Base-by-base conservation (phyloP, 2,888 invertebrate species). In the Drosophila formosana region DNA sequence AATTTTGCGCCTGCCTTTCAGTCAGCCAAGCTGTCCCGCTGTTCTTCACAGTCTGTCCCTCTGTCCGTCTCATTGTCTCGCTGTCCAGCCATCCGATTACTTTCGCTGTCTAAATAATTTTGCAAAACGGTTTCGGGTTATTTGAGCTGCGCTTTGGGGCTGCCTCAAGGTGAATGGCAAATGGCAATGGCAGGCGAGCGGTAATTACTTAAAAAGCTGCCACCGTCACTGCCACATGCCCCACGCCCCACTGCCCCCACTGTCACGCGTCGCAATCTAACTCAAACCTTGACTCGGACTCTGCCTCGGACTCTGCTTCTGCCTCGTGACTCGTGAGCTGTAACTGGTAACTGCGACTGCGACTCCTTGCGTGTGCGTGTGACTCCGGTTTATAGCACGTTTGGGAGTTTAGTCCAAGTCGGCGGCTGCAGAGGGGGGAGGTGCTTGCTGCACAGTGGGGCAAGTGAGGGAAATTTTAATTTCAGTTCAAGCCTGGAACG, bases 51-150 rank as follows among this genome's bases (percentile, higher is more conserved):
- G 56, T 37, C 60, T 32, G 32, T 46, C 39, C 50, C 7, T 50
- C 34, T 3, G 43, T 8, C 60, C 58, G 34, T 32, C 56, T 18
- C 30, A 6, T 6, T 62, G 34, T 32, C 56, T 25, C 4, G 30
- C 39, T 37, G 77, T 66, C 66, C 76, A 39, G 63, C 71, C 72
- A 72, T 64, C 70, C 82, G 82, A 85, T 82, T 85, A 83, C 88
- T 83, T 83, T 83, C 86, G 80, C 83, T 82, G 85, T 85, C 85
- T 75, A 85, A 83, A 87, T 87, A 74, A 78, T 82, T 86, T 83
- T 63, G 53, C 78, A 80, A 80, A 63, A 76, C 78, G 76, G 79
- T 86, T 84, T 82, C 78, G 77, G 84, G 79, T 79, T 79, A 79
- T 79, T 80, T 79, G 80, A 85, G 75, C 75, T 62, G 61, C 65